Evolutionary conservation across 2,797 vertebrate genomes (phyloP).

Genomic region (Eulemur rubriventer): DNA sequence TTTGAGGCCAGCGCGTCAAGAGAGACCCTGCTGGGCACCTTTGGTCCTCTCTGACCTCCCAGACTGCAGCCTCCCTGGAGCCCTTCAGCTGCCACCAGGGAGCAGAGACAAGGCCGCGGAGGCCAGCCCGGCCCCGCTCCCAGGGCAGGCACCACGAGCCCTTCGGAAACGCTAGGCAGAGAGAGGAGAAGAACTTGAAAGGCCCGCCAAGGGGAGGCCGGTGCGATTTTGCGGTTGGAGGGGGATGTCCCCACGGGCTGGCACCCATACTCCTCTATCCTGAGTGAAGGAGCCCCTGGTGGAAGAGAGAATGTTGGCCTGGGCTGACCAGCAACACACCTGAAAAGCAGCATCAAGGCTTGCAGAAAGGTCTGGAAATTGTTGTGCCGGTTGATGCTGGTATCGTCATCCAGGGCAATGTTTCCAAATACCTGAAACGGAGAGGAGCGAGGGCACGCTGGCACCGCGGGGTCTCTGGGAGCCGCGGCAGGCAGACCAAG

Average conservation of each 20-base stretch:
- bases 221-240: accelerated
- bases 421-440: constrained; percentile 95
- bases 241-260: neutral
- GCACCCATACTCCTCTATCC: neutral
- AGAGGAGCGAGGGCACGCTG: neutral
- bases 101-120: neutral
- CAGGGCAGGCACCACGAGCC: neutral
- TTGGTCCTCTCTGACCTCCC: neutral
- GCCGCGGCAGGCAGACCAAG: accelerated
- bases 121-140: neutral
- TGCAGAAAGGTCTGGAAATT: constrained; percentile 98
- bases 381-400: constrained; percentile 94
- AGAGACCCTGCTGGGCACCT: neutral
- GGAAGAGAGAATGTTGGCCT: neutral
- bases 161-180: neutral
- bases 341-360: constrained; percentile 96
- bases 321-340: constrained; percentile 82
- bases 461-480: accelerated
- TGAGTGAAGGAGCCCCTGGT: neutral
- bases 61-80: neutral
- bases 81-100: neutral
- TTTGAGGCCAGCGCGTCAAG: neutral
- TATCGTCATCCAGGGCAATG: constrained; percentile 92
- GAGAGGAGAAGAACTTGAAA: neutral
- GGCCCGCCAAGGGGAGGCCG: neutral